phyloP scores from a whole-genome alignment of 2,113 vertebrate genomes.

The Fulica atra region DNA sequence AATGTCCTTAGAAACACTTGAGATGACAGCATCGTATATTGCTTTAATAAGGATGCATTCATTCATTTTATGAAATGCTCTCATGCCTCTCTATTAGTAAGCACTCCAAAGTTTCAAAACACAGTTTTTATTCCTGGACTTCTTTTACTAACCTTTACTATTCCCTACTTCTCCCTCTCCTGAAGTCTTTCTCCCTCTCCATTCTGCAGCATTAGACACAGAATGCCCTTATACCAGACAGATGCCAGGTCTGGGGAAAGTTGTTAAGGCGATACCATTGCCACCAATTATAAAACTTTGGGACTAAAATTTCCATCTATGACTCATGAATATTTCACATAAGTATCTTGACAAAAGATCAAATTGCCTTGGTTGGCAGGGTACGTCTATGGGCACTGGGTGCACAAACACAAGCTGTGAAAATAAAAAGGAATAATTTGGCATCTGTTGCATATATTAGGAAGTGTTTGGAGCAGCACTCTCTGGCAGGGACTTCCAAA shows the following conservation, averaged over 20 bases:
- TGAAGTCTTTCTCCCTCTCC: background rate
- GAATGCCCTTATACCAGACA: background rate
- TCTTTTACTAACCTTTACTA: background rate
- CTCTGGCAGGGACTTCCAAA: slow-evolving; percentile 17
- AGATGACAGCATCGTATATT: background rate
- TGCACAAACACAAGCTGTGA: slow-evolving; percentile 61
- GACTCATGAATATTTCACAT: slow-evolving; percentile 48
- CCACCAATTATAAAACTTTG: background rate
- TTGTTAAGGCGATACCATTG: background rate
- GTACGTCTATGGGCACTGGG: slow-evolving; percentile 17
- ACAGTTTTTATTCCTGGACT: background rate
- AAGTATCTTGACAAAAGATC: slow-evolving; percentile 24
- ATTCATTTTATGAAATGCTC: background rate
- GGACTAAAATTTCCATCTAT: background rate
- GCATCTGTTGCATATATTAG: slow-evolving; percentile 45
- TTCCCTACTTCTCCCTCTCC: background rate
- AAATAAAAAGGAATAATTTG: slow-evolving; percentile 64
- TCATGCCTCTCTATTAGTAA: background rate
- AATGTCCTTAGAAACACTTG: background rate
- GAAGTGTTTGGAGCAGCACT: slow-evolving; percentile 28
- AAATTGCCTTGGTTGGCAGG: slow-evolving; percentile 53
- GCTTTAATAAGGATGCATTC: background rate
- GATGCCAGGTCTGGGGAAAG: background rate
- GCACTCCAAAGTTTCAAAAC: background rate
- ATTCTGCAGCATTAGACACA: background rate